phyloP scores from a whole-genome alignment of 1,140 invertebrate species.

The Calycopis cecrops region DNA sequence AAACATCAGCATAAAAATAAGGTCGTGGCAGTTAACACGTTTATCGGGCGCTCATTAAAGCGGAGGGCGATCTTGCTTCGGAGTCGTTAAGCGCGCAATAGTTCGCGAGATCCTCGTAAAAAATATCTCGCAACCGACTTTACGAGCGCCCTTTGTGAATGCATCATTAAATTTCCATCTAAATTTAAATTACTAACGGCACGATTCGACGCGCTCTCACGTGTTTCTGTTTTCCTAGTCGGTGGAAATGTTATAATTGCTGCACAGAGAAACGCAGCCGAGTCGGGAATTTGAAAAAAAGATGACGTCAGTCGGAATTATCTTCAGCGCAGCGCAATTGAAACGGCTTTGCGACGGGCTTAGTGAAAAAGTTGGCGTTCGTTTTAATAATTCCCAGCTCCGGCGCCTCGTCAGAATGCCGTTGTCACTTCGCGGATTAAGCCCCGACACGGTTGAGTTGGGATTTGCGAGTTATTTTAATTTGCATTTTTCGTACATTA shows the following conservation, averaged over 20 bases:
- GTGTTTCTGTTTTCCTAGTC: slow-evolving; percentile 73
- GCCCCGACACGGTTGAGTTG: slow-evolving; percentile 71
- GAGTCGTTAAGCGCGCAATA: slow-evolving; percentile 74
- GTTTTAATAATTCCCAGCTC: slow-evolving; percentile 74
- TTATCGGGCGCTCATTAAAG: slow-evolving; percentile 74
- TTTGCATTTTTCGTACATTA: slow-evolving; percentile 67
- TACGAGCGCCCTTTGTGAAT: slow-evolving; percentile 73
- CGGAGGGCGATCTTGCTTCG: slow-evolving; percentile 70
- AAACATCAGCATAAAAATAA: slow-evolving; percentile 71
- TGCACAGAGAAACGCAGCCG: slow-evolving; percentile 67
- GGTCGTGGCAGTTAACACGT: slow-evolving; percentile 72
- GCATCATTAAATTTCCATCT: slow-evolving; percentile 75
- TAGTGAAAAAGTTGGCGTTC: slow-evolving; percentile 75
- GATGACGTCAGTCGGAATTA: slow-evolving; percentile 74
- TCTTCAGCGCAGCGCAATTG: slow-evolving; percentile 74
- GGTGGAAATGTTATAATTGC: slow-evolving; percentile 74
- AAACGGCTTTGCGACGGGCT: slow-evolving; percentile 74
- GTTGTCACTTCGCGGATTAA: slow-evolving; percentile 74
- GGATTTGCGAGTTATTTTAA: slow-evolving; percentile 73
- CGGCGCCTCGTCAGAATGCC: slow-evolving; percentile 74
- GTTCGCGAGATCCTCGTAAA: slow-evolving; percentile 75
- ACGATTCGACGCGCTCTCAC: slow-evolving; percentile 67
- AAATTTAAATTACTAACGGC: slow-evolving; percentile 73
- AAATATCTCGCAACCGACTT: slow-evolving; percentile 74
- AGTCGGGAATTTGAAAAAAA: slow-evolving; percentile 72